Conservation (phyloP, 2,888 invertebrate genomes). For the Perizoma flavofasciatum region DNA sequence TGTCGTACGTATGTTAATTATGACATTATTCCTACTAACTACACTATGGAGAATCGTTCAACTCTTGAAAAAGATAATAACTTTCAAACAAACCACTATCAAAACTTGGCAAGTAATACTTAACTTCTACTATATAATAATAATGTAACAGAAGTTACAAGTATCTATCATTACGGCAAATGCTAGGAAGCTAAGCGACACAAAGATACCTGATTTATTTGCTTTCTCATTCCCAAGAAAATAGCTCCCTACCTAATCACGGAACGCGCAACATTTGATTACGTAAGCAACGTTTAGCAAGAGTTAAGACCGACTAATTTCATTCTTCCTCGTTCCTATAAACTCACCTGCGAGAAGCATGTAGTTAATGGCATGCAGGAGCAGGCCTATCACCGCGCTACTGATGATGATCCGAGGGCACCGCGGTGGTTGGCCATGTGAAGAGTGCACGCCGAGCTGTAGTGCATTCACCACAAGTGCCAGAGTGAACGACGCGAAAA, state of each 20-base stretch:
- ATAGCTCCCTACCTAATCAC: background rate
- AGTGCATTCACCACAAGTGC: constrained; percentile 92
- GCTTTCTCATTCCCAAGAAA: constrained; percentile 8
- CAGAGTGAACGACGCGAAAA: constrained; percentile 92
- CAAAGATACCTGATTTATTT: constrained; percentile 13
- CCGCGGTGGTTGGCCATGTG: constrained; percentile 74
- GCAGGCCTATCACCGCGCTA: constrained; percentile 90
- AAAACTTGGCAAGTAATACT: background rate
- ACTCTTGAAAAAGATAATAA: constrained; percentile 5
- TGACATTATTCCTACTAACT: no score
- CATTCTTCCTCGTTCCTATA: background rate
- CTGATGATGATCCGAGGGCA: constrained; percentile 89
- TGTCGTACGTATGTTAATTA: no score
- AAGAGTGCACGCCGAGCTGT: constrained; percentile 89
- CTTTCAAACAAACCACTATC: constrained; percentile 1
- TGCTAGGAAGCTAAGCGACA: constrained; percentile 19
- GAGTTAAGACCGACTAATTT: no score
- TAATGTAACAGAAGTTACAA: constrained; percentile 8
- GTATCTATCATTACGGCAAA: constrained; percentile 15
- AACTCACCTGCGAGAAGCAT: constrained; percentile 89
- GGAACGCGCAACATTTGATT: constrained; percentile 8
- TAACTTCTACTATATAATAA: background rate
- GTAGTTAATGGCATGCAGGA: constrained; percentile 91
- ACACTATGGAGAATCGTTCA: no score
- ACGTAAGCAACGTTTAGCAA: background rate